These are phyloP conservation scores for Bradypodion ventrale DNA, from an alignment of 2,797 vertebrate species.

Conservation along the genomic window DNA sequence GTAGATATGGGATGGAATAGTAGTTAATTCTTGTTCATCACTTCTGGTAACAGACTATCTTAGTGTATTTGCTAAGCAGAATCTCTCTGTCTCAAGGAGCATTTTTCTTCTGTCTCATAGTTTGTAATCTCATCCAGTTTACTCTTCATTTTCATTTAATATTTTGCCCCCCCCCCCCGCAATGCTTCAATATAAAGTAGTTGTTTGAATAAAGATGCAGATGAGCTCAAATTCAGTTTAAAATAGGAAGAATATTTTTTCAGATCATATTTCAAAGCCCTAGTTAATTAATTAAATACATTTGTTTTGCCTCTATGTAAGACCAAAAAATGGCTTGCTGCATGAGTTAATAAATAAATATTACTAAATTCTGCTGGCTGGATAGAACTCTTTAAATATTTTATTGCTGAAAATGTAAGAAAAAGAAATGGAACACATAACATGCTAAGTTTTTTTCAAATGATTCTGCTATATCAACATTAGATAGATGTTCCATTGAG, in stretches of 20 bases:
- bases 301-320: too few relatives aligned
- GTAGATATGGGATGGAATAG: not conserved
- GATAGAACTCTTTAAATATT: conserved; percentile 24
- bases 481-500: not conserved
- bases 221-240: conserved; percentile 19
- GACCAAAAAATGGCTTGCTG: too few relatives aligned
- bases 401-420: conserved; percentile 8
- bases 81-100: not conserved
- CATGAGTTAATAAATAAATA: too few relatives aligned
- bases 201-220: not conserved
- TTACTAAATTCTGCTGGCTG: too few relatives aligned
- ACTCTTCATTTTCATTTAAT: not conserved
- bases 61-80: not conserved
- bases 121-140: not conserved
- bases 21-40: not conserved
- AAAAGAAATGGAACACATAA: not conserved
- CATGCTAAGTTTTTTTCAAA: not conserved
- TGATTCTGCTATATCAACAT: too few relatives aligned
- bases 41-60: not conserved
- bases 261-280: too few relatives aligned
- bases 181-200: not conserved
- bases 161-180: not conserved
- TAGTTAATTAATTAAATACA: too few relatives aligned
- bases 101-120: not conserved
- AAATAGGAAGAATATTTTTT: not conserved